A percentile compares a stretch with the other conserved stretches of the same genome.
These are phyloP conservation scores for Araneus ventricosus DNA, from an alignment of 1,140 invertebrate species.

Conservation along the genomic window DNA sequence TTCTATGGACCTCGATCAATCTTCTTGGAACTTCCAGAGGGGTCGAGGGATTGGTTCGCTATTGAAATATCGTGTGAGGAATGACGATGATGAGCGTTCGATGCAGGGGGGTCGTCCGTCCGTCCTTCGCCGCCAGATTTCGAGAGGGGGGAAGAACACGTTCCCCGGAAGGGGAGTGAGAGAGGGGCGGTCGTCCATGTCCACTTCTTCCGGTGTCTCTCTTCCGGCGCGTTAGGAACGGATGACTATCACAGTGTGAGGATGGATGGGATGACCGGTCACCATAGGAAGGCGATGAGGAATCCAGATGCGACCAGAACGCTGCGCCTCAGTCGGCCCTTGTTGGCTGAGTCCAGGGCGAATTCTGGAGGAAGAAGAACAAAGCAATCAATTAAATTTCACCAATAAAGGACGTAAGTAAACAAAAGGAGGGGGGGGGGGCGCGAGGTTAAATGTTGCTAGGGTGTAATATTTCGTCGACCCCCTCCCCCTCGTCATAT, in stretches of 20 bases:
- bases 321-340: not conserved
- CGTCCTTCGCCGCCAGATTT: constrained; percentile 17
- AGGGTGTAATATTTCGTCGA: too few species aligned
- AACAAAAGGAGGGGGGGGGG: too few species aligned
- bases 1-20: not conserved
- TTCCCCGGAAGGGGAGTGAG: not conserved
- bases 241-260: constrained; percentile 71
- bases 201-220: constrained; percentile 11
- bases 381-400: not conserved
- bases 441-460: too few species aligned
- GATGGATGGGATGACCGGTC: constrained; percentile 62
- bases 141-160: not conserved
- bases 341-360: not conserved
- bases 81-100: constrained; percentile 53
- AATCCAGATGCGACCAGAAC: constrained; percentile 12
- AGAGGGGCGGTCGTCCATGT: not conserved
- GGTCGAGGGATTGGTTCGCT: constrained; percentile 2
- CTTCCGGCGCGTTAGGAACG: constrained; percentile 58
- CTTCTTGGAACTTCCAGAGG: not conserved
- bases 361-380: constrained; percentile 32
- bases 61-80: constrained; percentile 28
- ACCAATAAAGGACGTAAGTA: too few species aligned
- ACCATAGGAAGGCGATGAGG: constrained; percentile 60
- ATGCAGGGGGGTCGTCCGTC: constrained; percentile 21
- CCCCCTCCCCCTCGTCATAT: too few species aligned